Evolutionary conservation across 2,113 vertebrate genomes (phyloP).

Genomic region (Cheilinus undulatus): DNA sequence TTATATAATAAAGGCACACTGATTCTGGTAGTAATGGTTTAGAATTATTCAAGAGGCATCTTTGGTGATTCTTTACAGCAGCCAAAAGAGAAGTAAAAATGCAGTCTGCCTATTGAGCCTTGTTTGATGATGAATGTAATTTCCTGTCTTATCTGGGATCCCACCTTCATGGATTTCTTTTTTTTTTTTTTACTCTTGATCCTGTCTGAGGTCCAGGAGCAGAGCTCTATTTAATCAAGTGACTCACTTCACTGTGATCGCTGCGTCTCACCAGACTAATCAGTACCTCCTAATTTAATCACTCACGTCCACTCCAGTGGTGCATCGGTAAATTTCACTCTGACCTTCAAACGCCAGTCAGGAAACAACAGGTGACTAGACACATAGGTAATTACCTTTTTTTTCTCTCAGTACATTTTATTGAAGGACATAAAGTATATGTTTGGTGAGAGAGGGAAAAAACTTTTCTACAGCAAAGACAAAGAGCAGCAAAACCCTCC

Average conservation of each 20-base stretch:
- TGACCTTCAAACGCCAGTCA: conserved; percentile 19
- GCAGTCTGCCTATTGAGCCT: background rate
- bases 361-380: background rate
- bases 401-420: too few relatives aligned
- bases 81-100: background rate
- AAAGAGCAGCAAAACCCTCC: too few relatives aligned
- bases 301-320: conserved; percentile 8
- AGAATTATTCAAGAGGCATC: too few relatives aligned
- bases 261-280: conserved; percentile 17
- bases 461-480: too few relatives aligned
- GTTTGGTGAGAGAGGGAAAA: too few relatives aligned
- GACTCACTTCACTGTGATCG: conserved; percentile 26
- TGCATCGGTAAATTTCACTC: conserved; percentile 20
- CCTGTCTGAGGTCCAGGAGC: conserved; percentile 6
- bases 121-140: conserved; percentile 10
- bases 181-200: background rate
- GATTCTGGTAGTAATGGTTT: too few relatives aligned
- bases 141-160: conserved; percentile 28
- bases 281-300: conserved; percentile 27
- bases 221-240: conserved; percentile 16
- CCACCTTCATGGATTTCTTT: conserved; percentile 1
- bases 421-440: too few relatives aligned
- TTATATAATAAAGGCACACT: too few relatives aligned
- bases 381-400: background rate
- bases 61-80: too few relatives aligned